A percentile compares a stretch with the other conserved stretches of the same genome.
These are phyloP conservation scores for Endotricha flammealis DNA, from an alignment of 2,888 invertebrate genomes.

Conservation along the genomic window DNA sequence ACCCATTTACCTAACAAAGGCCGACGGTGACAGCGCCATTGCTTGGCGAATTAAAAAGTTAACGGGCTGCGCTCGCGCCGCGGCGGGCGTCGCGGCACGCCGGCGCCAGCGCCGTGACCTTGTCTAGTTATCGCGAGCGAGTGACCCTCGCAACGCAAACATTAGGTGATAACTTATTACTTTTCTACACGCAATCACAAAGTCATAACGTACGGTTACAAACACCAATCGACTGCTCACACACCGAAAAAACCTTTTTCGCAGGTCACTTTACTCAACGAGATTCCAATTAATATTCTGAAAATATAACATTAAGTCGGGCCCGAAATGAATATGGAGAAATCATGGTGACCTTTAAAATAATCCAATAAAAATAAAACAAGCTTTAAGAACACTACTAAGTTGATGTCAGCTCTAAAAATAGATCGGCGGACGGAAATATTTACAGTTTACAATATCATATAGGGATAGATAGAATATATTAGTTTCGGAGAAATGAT, in stretches of 20 bases:
- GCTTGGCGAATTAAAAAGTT: slow-evolving; percentile 71
- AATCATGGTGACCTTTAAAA: slow-evolving; percentile 35
- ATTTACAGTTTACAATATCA: slow-evolving; percentile 50
- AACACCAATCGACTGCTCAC: no score
- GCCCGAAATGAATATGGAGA: slow-evolving; percentile 8
- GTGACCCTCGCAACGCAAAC: slow-evolving; percentile 62
- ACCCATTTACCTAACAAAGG: slow-evolving; percentile 50
- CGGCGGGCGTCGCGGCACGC: slow-evolving; percentile 56
- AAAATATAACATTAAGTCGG: neutral
- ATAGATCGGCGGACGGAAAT: slow-evolving; percentile 58
- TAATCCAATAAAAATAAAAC: slow-evolving; percentile 39
- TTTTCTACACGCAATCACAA: slow-evolving; percentile 27
- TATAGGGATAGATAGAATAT: slow-evolving; percentile 40
- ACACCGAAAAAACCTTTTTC: neutral
- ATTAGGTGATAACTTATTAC: slow-evolving; percentile 54
- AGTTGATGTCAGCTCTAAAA: slow-evolving; percentile 63
- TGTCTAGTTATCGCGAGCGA: slow-evolving; percentile 70
- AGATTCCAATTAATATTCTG: neutral
- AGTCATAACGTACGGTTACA: slow-evolving; percentile 11
- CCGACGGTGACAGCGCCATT: slow-evolving; percentile 50
- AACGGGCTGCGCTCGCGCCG: slow-evolving; percentile 59
- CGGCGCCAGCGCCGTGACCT: slow-evolving; percentile 74
- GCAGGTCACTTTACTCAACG: neutral
- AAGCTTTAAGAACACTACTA: slow-evolving; percentile 43
- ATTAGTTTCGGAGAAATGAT: slow-evolving; percentile 10